Conservation (phyloP, 2,797 vertebrate species). For the Chlorospingus flavigularis region DNA sequence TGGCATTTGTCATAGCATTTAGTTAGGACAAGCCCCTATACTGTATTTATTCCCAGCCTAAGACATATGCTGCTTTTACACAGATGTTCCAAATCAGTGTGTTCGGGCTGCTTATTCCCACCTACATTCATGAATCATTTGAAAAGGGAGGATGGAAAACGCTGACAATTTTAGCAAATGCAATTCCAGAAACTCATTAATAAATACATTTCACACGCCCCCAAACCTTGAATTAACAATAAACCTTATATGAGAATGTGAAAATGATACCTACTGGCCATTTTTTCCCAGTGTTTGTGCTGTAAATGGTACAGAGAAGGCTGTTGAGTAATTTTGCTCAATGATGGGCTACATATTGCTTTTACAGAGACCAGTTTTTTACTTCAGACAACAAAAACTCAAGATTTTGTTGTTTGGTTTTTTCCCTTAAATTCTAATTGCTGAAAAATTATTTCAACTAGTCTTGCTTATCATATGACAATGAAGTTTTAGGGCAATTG, state of each 20-base stretch:
- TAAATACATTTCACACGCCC: not conserved
- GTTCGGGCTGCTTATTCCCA: not conserved
- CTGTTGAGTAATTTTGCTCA: conserved; percentile 16
- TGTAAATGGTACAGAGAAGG: not conserved
- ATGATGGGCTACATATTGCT: conserved; percentile 2
- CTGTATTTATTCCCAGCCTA: not conserved
- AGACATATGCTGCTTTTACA: conserved; percentile 7
- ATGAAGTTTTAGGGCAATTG: conserved; percentile 78
- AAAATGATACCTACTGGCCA: not conserved
- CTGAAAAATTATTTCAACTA: conserved; percentile 70
- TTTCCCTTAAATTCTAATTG: conserved; percentile 12
- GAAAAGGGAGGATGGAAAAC: conserved; percentile 9
- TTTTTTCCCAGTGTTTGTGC: not conserved
- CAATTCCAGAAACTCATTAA: not conserved
- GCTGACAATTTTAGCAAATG: not conserved
- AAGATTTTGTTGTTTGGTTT: not conserved
- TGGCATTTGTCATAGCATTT: not conserved
- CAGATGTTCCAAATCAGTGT: conserved; percentile 1
- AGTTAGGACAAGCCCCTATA: not conserved
- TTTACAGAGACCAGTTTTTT: conserved; percentile 33
- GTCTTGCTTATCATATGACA: conserved; percentile 76
- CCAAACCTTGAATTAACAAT: conserved; percentile 12
- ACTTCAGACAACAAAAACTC: conserved; percentile 37
- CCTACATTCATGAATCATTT: conserved; percentile 11
- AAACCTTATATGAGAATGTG: not conserved